phyloP scores from a whole-genome alignment of 2,888 invertebrate species.

The Disparrhopalites patrizii region DNA sequence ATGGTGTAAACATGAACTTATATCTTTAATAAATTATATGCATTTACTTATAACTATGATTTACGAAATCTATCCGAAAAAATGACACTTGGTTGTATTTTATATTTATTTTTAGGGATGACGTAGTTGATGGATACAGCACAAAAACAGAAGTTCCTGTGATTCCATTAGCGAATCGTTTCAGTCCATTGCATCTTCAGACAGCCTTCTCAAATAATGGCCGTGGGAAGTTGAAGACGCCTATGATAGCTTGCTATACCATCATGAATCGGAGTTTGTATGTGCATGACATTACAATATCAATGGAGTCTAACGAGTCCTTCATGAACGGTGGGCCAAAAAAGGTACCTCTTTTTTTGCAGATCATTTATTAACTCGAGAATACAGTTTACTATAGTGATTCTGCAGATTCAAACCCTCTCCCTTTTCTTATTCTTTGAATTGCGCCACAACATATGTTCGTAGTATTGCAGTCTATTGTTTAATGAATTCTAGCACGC shows the following conservation, averaged over 20 bases:
- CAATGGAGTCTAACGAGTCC: conserved; percentile 78
- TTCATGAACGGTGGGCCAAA: conserved; percentile 96
- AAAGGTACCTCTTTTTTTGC: conserved; percentile 59
- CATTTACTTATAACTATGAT: not conserved
- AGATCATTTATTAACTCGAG: no score
- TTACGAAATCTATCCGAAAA: no score
- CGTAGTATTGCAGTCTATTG: no score
- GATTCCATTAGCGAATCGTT: conserved; percentile 20
- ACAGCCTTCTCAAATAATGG: conserved; percentile 37
- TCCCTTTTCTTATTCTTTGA: no score
- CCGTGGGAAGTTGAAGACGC: conserved; percentile 49
- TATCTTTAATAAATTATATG: not conserved
- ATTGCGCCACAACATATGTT: no score
- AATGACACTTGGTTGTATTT: no score
- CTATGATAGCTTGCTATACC: conserved; percentile 66
- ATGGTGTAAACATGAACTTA: not conserved
- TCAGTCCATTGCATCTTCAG: conserved; percentile 36
- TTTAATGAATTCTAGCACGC: no score
- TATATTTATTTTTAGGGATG: conserved; percentile 8
- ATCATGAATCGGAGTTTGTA: conserved; percentile 68
- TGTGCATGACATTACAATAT: conserved; percentile 67
- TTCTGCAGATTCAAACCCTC: no score
- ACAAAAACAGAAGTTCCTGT: conserved; percentile 29
- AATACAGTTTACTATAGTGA: no score
- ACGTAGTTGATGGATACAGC: conserved; percentile 1